phyloP scores from a whole-genome alignment of 2,888 invertebrate species.

The Drosophila melanocephala region DNA sequence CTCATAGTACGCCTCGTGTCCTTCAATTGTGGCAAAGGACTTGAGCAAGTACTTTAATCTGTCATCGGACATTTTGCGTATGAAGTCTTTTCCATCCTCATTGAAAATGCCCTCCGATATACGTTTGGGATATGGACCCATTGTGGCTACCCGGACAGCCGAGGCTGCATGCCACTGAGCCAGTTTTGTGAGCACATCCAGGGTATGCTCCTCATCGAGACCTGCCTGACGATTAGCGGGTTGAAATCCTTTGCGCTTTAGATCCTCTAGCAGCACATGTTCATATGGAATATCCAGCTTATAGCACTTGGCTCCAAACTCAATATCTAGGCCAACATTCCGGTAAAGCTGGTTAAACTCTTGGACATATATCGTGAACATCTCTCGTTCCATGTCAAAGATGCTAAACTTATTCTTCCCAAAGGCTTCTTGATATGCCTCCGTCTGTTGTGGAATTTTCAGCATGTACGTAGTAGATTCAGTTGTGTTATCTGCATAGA shows the following conservation, averaged over 20 bases:
- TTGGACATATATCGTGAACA: conserved; percentile 62
- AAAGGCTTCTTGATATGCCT: conserved; percentile 36
- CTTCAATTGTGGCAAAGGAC: conserved; percentile 55
- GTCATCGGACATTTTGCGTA: conserved; percentile 24
- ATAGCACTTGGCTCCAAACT: conserved; percentile 58
- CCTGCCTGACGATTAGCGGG: conserved; percentile 70
- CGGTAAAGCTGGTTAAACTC: conserved; percentile 62
- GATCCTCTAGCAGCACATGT: conserved; percentile 76
- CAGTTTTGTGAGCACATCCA: conserved; percentile 73
- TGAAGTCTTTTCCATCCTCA: conserved; percentile 30
- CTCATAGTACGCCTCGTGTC: conserved; percentile 59
- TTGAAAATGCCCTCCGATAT: conserved; percentile 37
- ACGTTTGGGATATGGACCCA: conserved; percentile 55
- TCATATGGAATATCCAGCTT: conserved; percentile 37
- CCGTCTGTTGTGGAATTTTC: conserved; percentile 31
- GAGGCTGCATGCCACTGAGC: conserved; percentile 83
- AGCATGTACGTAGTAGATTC: conserved; percentile 43
- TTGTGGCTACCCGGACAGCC: conserved; percentile 63
- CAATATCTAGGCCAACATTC: conserved; percentile 46
- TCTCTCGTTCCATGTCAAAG: conserved; percentile 63
- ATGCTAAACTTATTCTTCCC: conserved; percentile 32
- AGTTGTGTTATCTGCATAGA: conserved; percentile 19
- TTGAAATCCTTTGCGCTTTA: conserved; percentile 65
- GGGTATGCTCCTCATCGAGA: conserved; percentile 72
- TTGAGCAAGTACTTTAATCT: conserved; percentile 30